Conservation (phyloP, 2,888 invertebrate species). For the Exephanes ischioxanthus region DNA sequence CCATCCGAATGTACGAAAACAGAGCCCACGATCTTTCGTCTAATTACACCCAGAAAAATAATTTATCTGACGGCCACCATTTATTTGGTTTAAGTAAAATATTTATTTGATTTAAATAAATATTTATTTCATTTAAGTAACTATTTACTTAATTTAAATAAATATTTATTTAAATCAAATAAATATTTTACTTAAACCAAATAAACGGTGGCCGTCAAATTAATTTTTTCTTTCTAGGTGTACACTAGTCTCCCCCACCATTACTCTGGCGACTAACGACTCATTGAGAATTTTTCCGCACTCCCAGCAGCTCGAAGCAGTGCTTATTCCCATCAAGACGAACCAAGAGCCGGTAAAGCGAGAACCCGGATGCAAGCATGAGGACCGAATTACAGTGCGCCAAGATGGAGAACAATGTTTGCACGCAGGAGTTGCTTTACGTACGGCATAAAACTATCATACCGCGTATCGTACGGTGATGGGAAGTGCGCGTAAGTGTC, state of each 20-base stretch:
- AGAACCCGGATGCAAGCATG: neutral
- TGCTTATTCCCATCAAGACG: conserved; percentile 5
- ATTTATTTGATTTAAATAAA: too few species aligned
- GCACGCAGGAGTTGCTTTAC: conserved; percentile 16
- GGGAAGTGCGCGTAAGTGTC: conserved; percentile 29
- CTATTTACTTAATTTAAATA: too few species aligned
- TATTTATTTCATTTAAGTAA: too few species aligned
- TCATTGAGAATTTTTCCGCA: neutral
- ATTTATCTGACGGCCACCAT: too few species aligned
- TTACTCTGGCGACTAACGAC: neutral
- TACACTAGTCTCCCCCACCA: neutral
- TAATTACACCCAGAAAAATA: neutral
- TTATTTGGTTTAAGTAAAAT: too few species aligned
- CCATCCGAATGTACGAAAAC: neutral
- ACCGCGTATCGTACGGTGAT: conserved; percentile 4
- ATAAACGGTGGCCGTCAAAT: too few species aligned
- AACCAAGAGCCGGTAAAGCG: conserved; percentile 2
- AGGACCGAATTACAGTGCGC: conserved; percentile 43
- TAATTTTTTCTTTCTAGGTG: too few species aligned
- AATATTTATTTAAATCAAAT: too few species aligned
- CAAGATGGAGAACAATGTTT: conserved; percentile 57
- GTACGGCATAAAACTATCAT: conserved; percentile 11
- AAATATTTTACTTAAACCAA: too few species aligned
- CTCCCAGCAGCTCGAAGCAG: neutral
- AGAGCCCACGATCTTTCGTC: neutral